Conservation (phyloP, 2,797 vertebrate species). For the Carapus acus region DNA sequence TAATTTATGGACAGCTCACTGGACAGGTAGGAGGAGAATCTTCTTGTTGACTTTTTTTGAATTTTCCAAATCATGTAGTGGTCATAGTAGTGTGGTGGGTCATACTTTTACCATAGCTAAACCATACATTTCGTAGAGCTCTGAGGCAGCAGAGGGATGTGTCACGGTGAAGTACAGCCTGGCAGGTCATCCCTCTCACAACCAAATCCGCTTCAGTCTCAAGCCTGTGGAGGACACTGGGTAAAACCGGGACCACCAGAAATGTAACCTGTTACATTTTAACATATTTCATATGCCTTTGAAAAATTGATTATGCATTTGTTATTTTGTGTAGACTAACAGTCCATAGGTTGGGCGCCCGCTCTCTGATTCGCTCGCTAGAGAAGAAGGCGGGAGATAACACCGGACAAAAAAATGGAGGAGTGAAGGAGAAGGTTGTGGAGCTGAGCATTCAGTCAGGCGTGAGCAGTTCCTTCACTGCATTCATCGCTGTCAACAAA, state of each 20-base stretch:
- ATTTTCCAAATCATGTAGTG: too few species aligned
- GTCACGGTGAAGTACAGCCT: slow-evolving; percentile 69
- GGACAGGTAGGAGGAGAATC: slow-evolving; percentile 51
- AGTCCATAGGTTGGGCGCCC: slow-evolving; percentile 73
- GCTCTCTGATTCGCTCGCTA: slow-evolving; percentile 65
- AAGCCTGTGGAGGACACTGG: slow-evolving; percentile 57
- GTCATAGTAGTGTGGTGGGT: not conserved
- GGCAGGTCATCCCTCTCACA: slow-evolving; percentile 61
- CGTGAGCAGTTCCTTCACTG: slow-evolving; percentile 75
- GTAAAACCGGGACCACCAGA: slow-evolving; percentile 33
- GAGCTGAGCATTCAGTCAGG: slow-evolving; percentile 74
- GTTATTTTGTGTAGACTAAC: slow-evolving; percentile 61
- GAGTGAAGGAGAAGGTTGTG: slow-evolving; percentile 61
- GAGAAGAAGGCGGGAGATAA: slow-evolving; percentile 44
- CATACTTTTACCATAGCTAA: not conserved
- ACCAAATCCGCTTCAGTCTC: slow-evolving; percentile 65
- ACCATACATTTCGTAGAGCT: slow-evolving; percentile 42
- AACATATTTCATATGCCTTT: too few species aligned
- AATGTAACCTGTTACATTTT: too few species aligned
- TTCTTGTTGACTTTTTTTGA: too few species aligned
- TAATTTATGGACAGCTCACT: slow-evolving; percentile 67
- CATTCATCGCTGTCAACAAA: slow-evolving; percentile 74
- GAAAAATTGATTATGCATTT: too few species aligned
- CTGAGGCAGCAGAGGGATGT: slow-evolving; percentile 52
- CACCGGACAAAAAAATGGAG: not conserved